Evolutionary conservation across 2,888 invertebrate genomes (phyloP), one percentile per base, ranked within the genome.

Genomic region (Leptopilina syphax): DNA sequence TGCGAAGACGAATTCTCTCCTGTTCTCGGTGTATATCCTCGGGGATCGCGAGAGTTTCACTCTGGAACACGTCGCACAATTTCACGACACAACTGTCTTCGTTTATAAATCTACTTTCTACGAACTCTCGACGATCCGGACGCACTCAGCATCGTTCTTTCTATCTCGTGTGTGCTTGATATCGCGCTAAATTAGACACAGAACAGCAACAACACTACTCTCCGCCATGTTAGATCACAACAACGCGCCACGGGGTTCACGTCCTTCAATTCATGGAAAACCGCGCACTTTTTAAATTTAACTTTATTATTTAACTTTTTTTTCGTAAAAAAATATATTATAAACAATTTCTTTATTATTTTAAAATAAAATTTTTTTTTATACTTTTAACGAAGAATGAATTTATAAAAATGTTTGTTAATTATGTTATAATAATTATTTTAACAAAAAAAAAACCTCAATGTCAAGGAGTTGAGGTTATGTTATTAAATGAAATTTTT

Each of bases 151-250:
- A 84, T 86, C 78, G 85, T 86, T 81, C 27, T 47, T 18, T 47
- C 57, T 65, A 68, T 67, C 65, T 65, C 70, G 34, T 82, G 76
- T 83, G 81, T 81, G 82, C 84, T 85, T 85, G 84, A 85, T 86
- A 87, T 88, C 89, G 87, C 88, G 88, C 87, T 88, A 90, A 90
- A 91, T 92, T 92, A 92, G 92, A 92, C 92, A 93, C 91, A 90
- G 92, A 93, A 92, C 93, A 93, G 93, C 93, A 93, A 94, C 93
- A 94, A 94, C 93, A 94, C 93, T 93, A 93, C 93, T 92, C 92
- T 93, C 93, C 94, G 94, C 94, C 94, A 94, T 94, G 93, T 94
- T 94, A 94, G 93, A 94, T 94, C 94, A 94, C 94, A 94, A 94
- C 94, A 94, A 94, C 94, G 94, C 94, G 94, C 94, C 93, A 94